phyloP scores from a whole-genome alignment of 2,797 vertebrate genomes.

The Halcyon chelicuti region DNA sequence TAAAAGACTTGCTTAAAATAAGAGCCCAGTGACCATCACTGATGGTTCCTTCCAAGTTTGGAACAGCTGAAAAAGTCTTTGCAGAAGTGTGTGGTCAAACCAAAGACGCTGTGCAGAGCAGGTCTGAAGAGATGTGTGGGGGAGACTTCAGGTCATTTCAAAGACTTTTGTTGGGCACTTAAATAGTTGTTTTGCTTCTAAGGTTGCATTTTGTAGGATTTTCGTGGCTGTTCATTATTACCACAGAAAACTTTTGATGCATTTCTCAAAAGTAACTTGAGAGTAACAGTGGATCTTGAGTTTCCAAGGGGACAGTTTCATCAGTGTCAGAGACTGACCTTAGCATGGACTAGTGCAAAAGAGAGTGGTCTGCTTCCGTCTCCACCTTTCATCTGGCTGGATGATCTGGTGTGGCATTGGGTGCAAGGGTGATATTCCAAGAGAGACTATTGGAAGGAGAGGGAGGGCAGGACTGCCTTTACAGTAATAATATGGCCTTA shows the following conservation, averaged over 20 bases:
- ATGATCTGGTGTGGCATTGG: accelerated
- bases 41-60: not conserved
- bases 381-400: not conserved
- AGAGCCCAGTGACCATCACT: not conserved
- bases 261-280: not conserved
- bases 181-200: not conserved
- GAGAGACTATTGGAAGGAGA: not conserved
- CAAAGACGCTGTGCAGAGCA: not conserved
- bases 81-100: not conserved
- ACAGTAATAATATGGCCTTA: not conserved
- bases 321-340: not conserved
- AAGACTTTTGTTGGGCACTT: not conserved
- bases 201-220: not conserved
- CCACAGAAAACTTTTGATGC: accelerated
- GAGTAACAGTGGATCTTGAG: not conserved
- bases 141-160: not conserved
- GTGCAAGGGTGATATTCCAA: not conserved
- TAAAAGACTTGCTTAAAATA: not conserved
- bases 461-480: not conserved
- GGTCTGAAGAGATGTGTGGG: not conserved
- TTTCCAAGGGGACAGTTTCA: not conserved
- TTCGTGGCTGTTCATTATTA: not conserved
- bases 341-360: not conserved
- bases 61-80: not conserved
- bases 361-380: not conserved